Conservation (phyloP, 1,140 invertebrate genomes). For the Drosophila melanica region DNA sequence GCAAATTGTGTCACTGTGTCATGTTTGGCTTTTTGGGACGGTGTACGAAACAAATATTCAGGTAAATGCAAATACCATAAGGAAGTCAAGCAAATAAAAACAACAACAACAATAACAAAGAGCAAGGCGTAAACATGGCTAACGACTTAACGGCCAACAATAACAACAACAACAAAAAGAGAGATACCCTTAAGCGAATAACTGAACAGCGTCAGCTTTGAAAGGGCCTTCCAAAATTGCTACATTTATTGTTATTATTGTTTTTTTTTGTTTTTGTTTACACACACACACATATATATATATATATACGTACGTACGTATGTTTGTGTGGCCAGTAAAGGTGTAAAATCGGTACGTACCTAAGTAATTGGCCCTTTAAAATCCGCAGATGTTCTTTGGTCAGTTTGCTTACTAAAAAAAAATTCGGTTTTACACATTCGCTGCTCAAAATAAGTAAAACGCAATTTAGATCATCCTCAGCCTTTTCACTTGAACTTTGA, state of each 20-base stretch:
- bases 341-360: background rate
- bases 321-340: background rate
- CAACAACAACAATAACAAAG: slow-evolving; percentile 5
- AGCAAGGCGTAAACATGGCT: background rate
- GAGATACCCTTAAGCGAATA: background rate
- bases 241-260: background rate
- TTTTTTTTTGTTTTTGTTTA: too few relatives aligned
- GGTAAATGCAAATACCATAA: slow-evolving; percentile 36
- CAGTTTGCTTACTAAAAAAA: background rate
- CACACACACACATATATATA: background rate
- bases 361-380: background rate
- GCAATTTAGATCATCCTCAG: background rate
- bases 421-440: background rate
- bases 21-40: slow-evolving; percentile 48
- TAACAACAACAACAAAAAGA: background rate
- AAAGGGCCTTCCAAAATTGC: background rate
- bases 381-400: slow-evolving; percentile 1
- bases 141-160: slow-evolving; percentile 15
- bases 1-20: slow-evolving; percentile 59
- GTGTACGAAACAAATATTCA: slow-evolving; percentile 20
- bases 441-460: background rate
- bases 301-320: background rate
- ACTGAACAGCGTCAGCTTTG: background rate
- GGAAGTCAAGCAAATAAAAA: slow-evolving; percentile 38
- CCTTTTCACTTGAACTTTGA: slow-evolving; percentile 1